Conservation (phyloP, 1,140 invertebrate genomes). For the Melanaphis sacchari region DNA sequence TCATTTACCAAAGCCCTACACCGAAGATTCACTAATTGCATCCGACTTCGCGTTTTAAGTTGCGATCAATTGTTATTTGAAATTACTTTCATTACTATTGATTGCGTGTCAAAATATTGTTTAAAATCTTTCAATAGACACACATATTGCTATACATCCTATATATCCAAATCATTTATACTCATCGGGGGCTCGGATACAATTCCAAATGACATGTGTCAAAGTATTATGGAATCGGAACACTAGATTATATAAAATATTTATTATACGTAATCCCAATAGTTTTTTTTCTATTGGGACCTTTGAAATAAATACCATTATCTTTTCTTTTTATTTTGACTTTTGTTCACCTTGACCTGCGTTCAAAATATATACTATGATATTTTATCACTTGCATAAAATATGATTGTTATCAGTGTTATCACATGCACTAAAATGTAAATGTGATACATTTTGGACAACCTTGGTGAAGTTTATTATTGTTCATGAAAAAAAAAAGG, state of each 20-base stretch:
- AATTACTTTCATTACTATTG: not conserved
- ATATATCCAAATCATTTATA: not conserved
- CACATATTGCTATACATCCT: not conserved
- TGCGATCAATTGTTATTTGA: not conserved
- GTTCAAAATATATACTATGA: not conserved
- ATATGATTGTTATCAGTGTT: not conserved
- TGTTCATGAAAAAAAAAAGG: not conserved
- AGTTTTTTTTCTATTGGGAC: not conserved
- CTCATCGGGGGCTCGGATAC: not conserved
- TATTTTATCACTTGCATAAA: not conserved
- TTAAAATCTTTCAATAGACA: not conserved
- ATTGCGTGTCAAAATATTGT: not conserved
- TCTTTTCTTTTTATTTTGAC: not conserved
- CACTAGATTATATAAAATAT: not conserved
- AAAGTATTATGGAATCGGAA: not conserved
- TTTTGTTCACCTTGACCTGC: not conserved
- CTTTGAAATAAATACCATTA: not conserved
- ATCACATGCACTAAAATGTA: not conserved
- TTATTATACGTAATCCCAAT: not conserved
- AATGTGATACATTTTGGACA: not conserved
- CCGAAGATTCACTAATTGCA: not conserved
- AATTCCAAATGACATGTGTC: not conserved
- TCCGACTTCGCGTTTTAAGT: not conserved
- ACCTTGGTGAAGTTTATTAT: not conserved
- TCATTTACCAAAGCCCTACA: not conserved